Evolutionary conservation across 2,888 invertebrate genomes (phyloP).

Genomic region (Tetragonula carbonaria): DNA sequence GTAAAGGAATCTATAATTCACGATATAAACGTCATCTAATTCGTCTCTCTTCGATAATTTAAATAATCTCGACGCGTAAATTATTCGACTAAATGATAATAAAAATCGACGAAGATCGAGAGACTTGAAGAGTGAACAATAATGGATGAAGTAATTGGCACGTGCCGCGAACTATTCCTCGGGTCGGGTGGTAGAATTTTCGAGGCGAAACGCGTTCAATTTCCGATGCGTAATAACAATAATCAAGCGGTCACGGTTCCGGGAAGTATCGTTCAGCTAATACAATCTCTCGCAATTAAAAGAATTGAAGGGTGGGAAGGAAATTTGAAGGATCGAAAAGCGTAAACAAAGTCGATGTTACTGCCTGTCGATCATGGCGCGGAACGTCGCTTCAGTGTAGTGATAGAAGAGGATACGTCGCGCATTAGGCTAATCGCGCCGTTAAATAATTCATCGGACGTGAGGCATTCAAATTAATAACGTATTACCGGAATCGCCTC

Average conservation of each 20-base stretch:
- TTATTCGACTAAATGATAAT: background rate
- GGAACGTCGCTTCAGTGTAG: background rate
- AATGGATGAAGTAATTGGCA: slow-evolving; percentile 39
- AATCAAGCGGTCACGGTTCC: slow-evolving; percentile 55
- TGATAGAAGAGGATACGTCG: slow-evolving; percentile 50
- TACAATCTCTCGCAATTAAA: slow-evolving; percentile 58
- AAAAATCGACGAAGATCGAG: too few species aligned
- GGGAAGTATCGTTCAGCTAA: slow-evolving; percentile 44
- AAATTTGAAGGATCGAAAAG: slow-evolving; percentile 4
- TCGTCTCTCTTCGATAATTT: background rate
- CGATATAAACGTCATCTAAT: background rate
- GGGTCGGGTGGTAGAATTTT: slow-evolving; percentile 9
- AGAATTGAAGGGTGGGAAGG: slow-evolving; percentile 26
- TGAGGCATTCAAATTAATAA: slow-evolving; percentile 74
- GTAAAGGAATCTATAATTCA: too few species aligned
- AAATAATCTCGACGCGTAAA: background rate
- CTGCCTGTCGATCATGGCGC: slow-evolving; percentile 22
- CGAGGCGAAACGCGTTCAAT: slow-evolving; percentile 15
- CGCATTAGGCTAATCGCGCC: slow-evolving; percentile 71
- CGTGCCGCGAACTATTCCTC: slow-evolving; percentile 44
- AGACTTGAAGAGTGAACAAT: background rate
- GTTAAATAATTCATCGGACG: slow-evolving; percentile 75
- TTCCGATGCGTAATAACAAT: slow-evolving; percentile 58
- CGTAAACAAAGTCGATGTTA: slow-evolving; percentile 31
- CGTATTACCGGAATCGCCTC: slow-evolving; percentile 70